Conservation (phyloP, 2,113 vertebrate genomes). For the human region GRCh38 chr4:42363001-42363500, state of each 20-base stretch:
- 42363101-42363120: not conserved
- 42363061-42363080: not conserved
- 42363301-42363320: not conserved
- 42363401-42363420: not conserved
- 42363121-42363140: not conserved
- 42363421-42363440: not conserved
- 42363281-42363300: not conserved
- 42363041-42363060: constrained; percentile 43
- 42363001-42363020: constrained; percentile 63
- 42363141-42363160: not conserved
- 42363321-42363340: not conserved
- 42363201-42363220: not conserved
- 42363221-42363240: not conserved
- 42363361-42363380: not conserved
- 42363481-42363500: not conserved
- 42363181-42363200: accelerated
- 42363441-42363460: not conserved
- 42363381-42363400: not conserved
- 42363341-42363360: not conserved
- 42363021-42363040: constrained; percentile 62
- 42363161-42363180: accelerated
- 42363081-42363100: constrained; percentile 29
- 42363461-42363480: too few relatives aligned
- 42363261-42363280: not conserved
- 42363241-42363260: not conserved